These are phyloP conservation scores for Thunnus albacares DNA, from an alignment of 2,797 vertebrate genomes.

Conservation along the genomic window DNA sequence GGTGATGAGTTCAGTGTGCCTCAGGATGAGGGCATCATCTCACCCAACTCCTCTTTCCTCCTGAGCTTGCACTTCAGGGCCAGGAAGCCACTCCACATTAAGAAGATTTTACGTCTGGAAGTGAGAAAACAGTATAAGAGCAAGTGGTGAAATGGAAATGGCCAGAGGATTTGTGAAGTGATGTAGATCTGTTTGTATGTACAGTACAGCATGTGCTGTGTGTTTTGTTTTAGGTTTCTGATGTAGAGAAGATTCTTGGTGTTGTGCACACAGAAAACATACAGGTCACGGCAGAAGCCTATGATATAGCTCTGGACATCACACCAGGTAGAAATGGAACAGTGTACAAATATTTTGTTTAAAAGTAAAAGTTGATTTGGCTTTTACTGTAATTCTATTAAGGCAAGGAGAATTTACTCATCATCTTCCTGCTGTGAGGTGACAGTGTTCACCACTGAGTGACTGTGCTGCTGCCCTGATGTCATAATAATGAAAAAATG, in stretches of 20 bases:
- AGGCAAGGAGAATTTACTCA: not conserved
- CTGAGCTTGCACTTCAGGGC: conserved; percentile 88
- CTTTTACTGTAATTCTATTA: not conserved
- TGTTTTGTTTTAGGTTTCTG: conserved; percentile 87
- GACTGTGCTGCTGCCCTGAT: not conserved
- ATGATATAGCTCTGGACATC: conserved; percentile 89
- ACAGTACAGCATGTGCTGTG: not conserved
- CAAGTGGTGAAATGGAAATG: not conserved
- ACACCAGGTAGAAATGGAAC: conserved; percentile 83
- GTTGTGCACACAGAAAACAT: conserved; percentile 90
- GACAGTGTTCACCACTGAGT: not conserved
- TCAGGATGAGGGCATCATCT: conserved; percentile 82
- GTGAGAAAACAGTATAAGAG: conserved; percentile 69
- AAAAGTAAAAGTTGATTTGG: not conserved
- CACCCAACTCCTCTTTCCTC: conserved; percentile 71
- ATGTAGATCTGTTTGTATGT: not conserved
- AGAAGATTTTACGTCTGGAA: conserved; percentile 90
- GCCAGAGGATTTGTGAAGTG: not conserved
- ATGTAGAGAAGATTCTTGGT: conserved; percentile 90
- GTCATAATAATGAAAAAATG: not conserved
- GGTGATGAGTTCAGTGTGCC: conserved; percentile 88
- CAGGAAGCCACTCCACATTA: conserved; percentile 80
- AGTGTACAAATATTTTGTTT: not conserved
- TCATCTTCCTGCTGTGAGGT: not conserved
- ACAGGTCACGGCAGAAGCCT: conserved; percentile 89